Conservation (phyloP, 2,113 vertebrate species). For the Edolisoma coerulescens region DNA sequence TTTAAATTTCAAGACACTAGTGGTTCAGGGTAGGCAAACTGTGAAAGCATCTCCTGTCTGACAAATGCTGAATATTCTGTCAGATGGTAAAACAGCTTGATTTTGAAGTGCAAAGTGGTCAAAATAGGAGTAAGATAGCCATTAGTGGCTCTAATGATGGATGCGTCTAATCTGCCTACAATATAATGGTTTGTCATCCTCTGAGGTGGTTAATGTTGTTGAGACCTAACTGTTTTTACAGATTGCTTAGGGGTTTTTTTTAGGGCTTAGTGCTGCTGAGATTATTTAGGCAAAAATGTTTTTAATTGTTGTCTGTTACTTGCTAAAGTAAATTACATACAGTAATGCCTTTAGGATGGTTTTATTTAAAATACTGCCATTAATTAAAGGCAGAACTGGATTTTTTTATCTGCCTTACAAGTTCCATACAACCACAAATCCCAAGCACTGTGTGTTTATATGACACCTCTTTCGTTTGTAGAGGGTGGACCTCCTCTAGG, state of each 20-base stretch:
- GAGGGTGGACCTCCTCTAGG: neutral
- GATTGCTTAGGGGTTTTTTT: neutral
- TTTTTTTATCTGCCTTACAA: neutral
- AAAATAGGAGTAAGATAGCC: neutral
- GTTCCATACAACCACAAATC: neutral
- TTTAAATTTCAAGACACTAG: neutral
- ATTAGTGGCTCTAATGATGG: neutral
- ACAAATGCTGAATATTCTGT: neutral
- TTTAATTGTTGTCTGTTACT: neutral
- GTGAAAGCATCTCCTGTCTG: neutral
- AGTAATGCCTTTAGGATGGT: neutral
- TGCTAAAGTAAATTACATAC: neutral
- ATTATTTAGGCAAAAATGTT: neutral
- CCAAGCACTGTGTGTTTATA: neutral
- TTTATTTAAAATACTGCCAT: neutral
- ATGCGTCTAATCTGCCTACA: neutral
- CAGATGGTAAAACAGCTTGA: neutral
- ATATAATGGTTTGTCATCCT: neutral
- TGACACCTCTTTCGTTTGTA: neutral
- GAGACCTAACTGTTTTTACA: neutral
- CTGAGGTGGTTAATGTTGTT: neutral
- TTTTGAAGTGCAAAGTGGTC: neutral
- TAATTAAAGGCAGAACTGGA: neutral
- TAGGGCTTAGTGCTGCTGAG: neutral
- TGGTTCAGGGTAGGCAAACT: neutral